Evolutionary conservation across 2,113 vertebrate species (phyloP).

Genomic region (Cyphomyrus plagiostoma): DNA sequence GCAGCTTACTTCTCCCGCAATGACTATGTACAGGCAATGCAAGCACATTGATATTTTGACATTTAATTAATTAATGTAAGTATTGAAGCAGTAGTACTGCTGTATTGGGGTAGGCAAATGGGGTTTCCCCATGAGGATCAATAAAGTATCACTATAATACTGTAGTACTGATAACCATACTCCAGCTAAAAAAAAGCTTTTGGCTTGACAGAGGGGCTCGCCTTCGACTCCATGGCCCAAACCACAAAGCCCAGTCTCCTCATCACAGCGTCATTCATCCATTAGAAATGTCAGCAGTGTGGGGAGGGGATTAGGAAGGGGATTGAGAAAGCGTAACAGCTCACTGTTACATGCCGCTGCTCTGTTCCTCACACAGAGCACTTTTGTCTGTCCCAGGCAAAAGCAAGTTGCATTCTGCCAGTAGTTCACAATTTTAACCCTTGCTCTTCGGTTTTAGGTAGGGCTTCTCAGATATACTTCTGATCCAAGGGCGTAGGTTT

Average conservation of each 20-base stretch:
- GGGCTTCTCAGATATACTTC: neutral
- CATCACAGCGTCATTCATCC: neutral
- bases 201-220: neutral
- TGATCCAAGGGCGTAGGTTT: neutral
- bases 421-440: neutral
- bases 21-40: neutral
- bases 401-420: neutral
- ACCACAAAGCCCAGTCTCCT: neutral
- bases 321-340: neutral
- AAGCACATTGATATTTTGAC: neutral
- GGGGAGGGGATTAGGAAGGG: neutral
- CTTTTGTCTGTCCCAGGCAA: neutral
- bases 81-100: neutral
- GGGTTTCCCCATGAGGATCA: neutral
- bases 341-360: neutral
- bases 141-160: neutral
- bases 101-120: neutral
- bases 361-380: neutral
- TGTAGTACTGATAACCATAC: neutral
- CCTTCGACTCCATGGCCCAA: neutral
- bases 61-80: neutral
- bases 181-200: neutral
- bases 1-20: neutral
- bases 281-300: neutral
- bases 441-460: neutral